Conservation (phyloP, 1,140 invertebrate genomes). For the Euwallacea fornicatus region DNA sequence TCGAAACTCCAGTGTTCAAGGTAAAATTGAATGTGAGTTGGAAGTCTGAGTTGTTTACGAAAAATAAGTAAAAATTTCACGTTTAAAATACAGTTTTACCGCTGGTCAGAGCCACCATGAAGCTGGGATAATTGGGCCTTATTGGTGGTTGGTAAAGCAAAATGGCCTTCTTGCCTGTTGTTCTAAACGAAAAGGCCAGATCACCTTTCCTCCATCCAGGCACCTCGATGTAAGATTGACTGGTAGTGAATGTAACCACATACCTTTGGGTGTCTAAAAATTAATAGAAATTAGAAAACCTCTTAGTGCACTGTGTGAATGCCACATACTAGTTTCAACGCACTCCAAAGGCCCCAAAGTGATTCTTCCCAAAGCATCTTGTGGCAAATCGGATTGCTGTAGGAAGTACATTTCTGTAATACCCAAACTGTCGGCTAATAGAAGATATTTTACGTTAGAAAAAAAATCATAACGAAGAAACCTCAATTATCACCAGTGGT, state of each 20-base stretch:
- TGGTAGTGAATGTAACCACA: constrained; percentile 91
- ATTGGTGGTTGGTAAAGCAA: constrained; percentile 88
- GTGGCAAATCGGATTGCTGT: constrained; percentile 78
- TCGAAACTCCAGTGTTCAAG: constrained; percentile 77
- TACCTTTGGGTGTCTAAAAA: constrained; percentile 82
- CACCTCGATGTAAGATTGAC: constrained; percentile 88
- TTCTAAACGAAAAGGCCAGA: constrained; percentile 89
- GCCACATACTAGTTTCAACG: constrained; percentile 83
- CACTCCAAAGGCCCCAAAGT: constrained; percentile 89
- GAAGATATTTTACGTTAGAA: neutral
- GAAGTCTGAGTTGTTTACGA: constrained; percentile 62
- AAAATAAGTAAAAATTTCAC: neutral
- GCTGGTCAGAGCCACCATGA: constrained; percentile 84
- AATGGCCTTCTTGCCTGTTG: constrained; percentile 85
- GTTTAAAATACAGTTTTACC: constrained; percentile 54
- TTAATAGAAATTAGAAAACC: constrained; percentile 33
- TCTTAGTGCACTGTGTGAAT: neutral
- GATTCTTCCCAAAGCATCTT: constrained; percentile 81
- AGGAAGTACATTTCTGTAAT: constrained; percentile 89
- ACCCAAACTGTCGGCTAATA: constrained; percentile 65
- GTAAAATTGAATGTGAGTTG: constrained; percentile 89
- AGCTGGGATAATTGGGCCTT: constrained; percentile 83
- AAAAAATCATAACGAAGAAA: neutral
- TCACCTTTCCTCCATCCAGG: constrained; percentile 90
- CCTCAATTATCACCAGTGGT: constrained; percentile 59